Conservation (phyloP, 2,113 vertebrate genomes). For the Sturnira hondurensis region DNA sequence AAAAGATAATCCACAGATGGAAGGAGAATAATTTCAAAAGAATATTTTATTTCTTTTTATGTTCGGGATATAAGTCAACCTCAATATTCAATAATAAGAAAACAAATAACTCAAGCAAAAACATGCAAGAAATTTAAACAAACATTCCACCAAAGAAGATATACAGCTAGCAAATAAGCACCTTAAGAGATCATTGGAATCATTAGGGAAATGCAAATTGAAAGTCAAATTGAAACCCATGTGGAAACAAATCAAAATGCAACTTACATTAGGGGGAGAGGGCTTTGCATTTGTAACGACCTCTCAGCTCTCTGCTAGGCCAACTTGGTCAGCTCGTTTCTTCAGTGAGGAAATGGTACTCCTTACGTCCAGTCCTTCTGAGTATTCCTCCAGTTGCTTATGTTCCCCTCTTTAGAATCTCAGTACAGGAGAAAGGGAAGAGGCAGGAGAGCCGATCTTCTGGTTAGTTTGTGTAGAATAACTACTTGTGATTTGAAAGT, state of each 20-base stretch:
- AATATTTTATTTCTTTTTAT: neutral
- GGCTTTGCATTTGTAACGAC: neutral
- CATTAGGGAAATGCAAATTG: neutral
- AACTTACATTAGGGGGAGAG: neutral
- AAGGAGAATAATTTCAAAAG: neutral
- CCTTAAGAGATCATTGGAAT: neutral
- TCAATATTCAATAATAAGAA: neutral
- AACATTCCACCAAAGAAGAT: neutral
- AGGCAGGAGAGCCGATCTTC: neutral
- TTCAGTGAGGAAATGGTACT: neutral
- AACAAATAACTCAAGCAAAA: neutral
- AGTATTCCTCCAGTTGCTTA: neutral
- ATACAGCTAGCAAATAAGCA: neutral
- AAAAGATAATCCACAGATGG: neutral
- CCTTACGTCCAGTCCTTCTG: neutral
- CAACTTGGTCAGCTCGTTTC: neutral
- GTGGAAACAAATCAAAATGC: neutral
- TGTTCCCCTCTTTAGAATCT: neutral
- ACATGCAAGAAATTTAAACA: neutral
- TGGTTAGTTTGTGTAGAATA: neutral
- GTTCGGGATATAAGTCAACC: neutral
- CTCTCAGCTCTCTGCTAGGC: neutral
- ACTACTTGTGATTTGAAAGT: neutral
- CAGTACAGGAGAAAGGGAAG: neutral
- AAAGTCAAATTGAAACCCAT: neutral